phyloP scores from a whole-genome alignment of 2,113 vertebrate species.

The Elachura formosa region DNA sequence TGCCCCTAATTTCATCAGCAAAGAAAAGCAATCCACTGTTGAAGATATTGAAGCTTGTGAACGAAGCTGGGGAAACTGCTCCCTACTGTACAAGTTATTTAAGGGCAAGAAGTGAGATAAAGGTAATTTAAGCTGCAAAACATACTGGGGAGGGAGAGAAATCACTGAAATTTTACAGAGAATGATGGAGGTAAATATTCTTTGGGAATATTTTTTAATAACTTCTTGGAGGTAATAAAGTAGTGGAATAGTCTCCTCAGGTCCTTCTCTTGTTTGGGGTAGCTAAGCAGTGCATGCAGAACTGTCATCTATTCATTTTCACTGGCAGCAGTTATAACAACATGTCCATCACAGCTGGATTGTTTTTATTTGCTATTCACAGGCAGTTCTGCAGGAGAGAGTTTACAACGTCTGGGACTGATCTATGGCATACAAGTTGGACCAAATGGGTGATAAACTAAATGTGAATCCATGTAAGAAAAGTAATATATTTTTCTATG shows the following conservation, averaged over 20 bases:
- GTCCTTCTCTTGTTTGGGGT: not conserved
- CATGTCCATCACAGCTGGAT: not conserved
- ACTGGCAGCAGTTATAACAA: not conserved
- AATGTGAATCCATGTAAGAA: not conserved
- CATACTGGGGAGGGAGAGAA: not conserved
- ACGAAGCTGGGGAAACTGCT: not conserved
- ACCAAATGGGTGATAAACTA: not conserved
- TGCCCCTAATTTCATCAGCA: not conserved
- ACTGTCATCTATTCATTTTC: not conserved
- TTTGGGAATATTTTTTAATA: not conserved
- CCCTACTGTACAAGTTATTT: not conserved
- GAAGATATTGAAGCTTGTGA: not conserved
- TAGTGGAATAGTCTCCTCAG: not conserved
- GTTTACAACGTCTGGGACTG: not conserved
- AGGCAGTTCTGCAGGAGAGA: not conserved
- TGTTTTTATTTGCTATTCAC: not conserved
- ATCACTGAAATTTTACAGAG: not conserved
- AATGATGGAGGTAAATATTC: not conserved
- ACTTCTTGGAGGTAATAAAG: not conserved
- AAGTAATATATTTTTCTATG: not conserved
- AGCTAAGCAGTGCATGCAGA: not conserved
- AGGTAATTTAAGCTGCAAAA: not conserved
- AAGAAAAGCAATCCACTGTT: not conserved
- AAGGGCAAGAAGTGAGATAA: not conserved
- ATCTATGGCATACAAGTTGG: not conserved